phyloP scores from a whole-genome alignment of 2,888 invertebrate genomes.

The Epicampocera succincta region DNA sequence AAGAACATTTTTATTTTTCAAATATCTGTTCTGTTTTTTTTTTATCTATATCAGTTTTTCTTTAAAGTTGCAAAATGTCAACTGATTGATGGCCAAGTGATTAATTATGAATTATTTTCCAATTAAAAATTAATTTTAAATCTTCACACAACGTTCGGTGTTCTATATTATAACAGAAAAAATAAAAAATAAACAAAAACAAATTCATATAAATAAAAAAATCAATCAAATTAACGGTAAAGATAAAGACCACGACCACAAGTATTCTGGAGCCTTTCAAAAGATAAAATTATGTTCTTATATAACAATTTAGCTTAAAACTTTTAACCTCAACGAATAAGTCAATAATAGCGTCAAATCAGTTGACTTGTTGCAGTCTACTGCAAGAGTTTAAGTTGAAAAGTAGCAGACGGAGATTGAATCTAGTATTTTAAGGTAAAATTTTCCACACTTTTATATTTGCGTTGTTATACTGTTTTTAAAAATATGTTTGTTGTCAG shows the following conservation, averaged over 20 bases:
- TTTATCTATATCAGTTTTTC: constrained; percentile 46
- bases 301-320: constrained; percentile 33
- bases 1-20: background rate
- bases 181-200: constrained; percentile 7
- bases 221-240: constrained; percentile 1
- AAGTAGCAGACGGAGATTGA: background rate
- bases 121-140: constrained; percentile 59
- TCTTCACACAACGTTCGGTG: background rate
- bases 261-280: constrained; percentile 15
- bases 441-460: background rate
- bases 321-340: constrained; percentile 72
- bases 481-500: constrained; percentile 4
- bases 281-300: constrained; percentile 44
- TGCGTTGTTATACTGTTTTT: background rate
- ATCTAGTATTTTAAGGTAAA: background rate
- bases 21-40: too few relatives aligned
- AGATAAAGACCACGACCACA: constrained; percentile 15
- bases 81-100: constrained; percentile 63
- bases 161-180: background rate
- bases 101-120: constrained; percentile 65
- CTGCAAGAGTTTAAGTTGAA: constrained; percentile 31
- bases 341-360: constrained; percentile 44
- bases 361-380: constrained; percentile 72
- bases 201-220: constrained; percentile 60
- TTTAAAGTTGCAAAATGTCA: background rate